Evolutionary conservation across 2,113 vertebrate species (phyloP).

Genomic region (Marmota flaviventris): DNA sequence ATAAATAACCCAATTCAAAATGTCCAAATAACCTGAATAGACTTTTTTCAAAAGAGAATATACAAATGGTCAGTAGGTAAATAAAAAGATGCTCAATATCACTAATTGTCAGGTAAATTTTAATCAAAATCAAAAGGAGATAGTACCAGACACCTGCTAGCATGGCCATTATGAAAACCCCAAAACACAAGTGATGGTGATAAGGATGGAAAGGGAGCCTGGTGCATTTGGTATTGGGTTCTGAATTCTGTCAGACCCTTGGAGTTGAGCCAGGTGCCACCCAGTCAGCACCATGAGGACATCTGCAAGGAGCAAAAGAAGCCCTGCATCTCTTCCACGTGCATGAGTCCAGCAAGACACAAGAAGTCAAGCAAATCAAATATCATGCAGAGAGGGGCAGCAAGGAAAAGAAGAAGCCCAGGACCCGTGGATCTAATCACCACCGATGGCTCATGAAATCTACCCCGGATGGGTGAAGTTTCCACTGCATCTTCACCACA

Average conservation of each 20-base stretch:
- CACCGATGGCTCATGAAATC: too few relatives aligned
- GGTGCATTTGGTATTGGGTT: background rate
- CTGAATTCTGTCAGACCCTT: background rate
- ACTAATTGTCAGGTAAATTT: background rate
- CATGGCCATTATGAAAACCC: background rate
- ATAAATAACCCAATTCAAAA: background rate
- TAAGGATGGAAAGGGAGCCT: background rate
- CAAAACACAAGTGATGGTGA: background rate
- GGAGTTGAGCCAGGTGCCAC: background rate
- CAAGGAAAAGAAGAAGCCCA: background rate
- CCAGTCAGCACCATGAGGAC: background rate
- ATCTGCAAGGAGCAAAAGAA: background rate
- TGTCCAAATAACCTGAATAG: background rate
- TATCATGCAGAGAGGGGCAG: background rate
- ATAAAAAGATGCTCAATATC: background rate
- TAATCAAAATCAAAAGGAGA: background rate
- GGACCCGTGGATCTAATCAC: rapidly evolving
- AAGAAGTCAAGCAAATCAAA: background rate
- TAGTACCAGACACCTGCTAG: background rate
- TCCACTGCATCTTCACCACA: rapidly evolving
- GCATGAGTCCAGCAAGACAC: background rate
- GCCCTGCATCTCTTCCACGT: too few relatives aligned
- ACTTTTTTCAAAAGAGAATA: background rate
- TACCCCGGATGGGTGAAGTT: rapidly evolving
- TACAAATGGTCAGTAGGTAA: background rate